These are phyloP conservation scores for Dusona sp. DNA, from an alignment of 2,888 invertebrate genomes.

Conservation along the genomic window DNA sequence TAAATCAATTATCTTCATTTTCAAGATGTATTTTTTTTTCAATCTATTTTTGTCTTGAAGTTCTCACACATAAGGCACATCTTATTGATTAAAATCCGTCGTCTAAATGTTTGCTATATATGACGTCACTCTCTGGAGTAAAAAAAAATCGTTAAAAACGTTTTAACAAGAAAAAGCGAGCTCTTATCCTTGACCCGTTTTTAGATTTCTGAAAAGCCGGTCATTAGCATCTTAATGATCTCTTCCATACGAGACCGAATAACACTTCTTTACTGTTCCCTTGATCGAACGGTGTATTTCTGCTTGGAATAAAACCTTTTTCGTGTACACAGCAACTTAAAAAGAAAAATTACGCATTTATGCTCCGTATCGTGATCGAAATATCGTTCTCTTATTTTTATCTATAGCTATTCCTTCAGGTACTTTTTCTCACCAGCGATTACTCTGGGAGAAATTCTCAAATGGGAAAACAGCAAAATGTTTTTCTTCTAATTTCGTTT, in stretches of 20 bases:
- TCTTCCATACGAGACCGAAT: background rate
- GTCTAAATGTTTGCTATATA: background rate
- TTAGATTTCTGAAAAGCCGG: conserved; percentile 46
- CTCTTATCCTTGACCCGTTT: conserved; percentile 47
- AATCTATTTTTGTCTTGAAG: background rate
- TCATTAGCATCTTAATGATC: conserved; percentile 59
- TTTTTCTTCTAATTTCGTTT: conserved; percentile 15
- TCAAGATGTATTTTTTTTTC: background rate
- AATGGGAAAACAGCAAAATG: background rate
- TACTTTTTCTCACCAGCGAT: background rate
- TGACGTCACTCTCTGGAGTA: background rate
- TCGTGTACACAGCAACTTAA: background rate
- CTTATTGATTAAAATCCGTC: background rate
- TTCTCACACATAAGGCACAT: background rate
- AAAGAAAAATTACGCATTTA: background rate
- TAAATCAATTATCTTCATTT: background rate
- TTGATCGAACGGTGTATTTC: conserved; percentile 44
- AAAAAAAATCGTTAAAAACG: background rate
- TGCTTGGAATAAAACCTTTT: background rate
- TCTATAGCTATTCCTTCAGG: background rate
- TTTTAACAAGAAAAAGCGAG: background rate
- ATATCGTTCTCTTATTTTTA: background rate
- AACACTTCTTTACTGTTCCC: conserved; percentile 42
- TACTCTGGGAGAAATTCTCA: background rate
- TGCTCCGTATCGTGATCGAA: background rate